Conservation (phyloP, 1,140 invertebrate genomes). For the Oscheius sp. region DNA sequence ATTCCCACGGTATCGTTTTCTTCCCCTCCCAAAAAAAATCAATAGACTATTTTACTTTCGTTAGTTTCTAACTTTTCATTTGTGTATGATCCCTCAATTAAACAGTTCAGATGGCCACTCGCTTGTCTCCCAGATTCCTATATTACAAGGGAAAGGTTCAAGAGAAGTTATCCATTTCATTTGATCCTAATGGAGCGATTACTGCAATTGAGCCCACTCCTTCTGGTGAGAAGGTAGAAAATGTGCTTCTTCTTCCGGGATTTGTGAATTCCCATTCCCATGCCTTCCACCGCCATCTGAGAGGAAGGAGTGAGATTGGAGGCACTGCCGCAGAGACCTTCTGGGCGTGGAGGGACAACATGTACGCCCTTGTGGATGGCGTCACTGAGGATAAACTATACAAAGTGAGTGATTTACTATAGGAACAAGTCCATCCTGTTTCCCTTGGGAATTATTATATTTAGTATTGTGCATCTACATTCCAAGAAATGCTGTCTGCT, state of each 20-base stretch:
- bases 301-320: constrained; percentile 54
- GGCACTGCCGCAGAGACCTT: constrained; percentile 46
- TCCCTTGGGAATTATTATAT: constrained; percentile 12
- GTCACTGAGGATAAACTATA: constrained; percentile 48
- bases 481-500: constrained; percentile 54
- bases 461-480: constrained; percentile 53
- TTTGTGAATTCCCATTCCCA: constrained; percentile 59
- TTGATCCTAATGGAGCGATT: constrained; percentile 20
- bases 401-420: constrained; percentile 33
- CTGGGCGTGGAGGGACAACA: constrained; percentile 58
- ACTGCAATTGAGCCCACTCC: neutral
- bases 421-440: neutral
- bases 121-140: neutral
- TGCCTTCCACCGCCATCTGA: constrained; percentile 54
- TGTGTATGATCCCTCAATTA: neutral
- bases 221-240: neutral
- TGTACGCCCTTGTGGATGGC: constrained; percentile 53
- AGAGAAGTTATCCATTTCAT: constrained; percentile 13
- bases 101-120: neutral
- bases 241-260: constrained; percentile 47
- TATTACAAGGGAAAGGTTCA: constrained; percentile 12
- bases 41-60: too few relatives aligned
- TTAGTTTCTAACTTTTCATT: too few relatives aligned
- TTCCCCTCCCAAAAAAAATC: too few relatives aligned
- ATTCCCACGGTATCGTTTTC: too few relatives aligned